phyloP scores from a whole-genome alignment of 2,888 invertebrate genomes.

The Gymnocheta viridis region DNA sequence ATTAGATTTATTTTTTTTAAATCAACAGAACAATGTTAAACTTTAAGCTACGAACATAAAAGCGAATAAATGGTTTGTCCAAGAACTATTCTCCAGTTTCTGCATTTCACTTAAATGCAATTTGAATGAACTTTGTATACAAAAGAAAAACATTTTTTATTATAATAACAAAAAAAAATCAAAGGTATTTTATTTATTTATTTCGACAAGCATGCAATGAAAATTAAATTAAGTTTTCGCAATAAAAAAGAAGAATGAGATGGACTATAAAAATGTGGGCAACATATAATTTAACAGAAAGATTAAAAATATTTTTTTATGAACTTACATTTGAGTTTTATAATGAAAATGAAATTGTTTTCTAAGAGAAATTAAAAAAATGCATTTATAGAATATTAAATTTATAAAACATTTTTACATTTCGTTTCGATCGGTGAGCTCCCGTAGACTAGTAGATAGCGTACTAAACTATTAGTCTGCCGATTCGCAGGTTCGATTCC shows the following conservation, averaged over 20 bases:
- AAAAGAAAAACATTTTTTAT: not conserved
- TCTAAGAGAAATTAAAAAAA: too few species aligned
- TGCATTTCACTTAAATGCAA: not conserved
- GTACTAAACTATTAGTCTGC: too few species aligned
- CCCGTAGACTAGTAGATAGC: too few species aligned
- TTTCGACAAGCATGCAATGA: not conserved
- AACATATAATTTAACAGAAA: not conserved
- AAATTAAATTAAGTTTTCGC: not conserved
- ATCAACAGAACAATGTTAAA: slow-evolving; percentile 19
- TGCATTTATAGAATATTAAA: too few species aligned
- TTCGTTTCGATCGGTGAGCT: too few species aligned
- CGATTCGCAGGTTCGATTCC: too few species aligned
- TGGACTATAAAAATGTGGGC: not conserved
- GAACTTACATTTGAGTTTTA: too few species aligned
- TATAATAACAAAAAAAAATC: not conserved
- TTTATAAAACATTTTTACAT: too few species aligned
- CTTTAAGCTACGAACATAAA: slow-evolving; percentile 21
- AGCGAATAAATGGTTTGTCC: slow-evolving; percentile 43
- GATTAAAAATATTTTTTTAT: too few species aligned
- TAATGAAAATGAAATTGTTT: too few species aligned
- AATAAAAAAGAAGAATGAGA: not conserved
- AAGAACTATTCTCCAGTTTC: slow-evolving; percentile 2
- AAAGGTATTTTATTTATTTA: slow-evolving; percentile 1
- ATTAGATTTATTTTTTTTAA: slow-evolving; percentile 41
- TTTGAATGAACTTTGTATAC: not conserved